These are phyloP conservation scores for Acromyrmex echinatior DNA, from an alignment of 1,140 invertebrate genomes.

Conservation along the genomic window DNA sequence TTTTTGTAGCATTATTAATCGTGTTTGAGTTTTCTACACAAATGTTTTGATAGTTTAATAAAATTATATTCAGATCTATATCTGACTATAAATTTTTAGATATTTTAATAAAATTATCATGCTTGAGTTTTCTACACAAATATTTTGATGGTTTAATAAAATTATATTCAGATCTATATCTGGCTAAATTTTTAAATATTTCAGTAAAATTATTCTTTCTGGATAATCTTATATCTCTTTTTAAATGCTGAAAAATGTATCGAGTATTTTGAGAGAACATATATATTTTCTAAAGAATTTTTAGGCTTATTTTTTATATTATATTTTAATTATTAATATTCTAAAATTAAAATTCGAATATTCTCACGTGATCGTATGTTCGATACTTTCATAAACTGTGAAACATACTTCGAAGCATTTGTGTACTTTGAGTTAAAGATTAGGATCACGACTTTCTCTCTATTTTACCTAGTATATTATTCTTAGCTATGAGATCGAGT, in stretches of 20 bases:
- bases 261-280: neutral
- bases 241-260: neutral
- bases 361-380: neutral
- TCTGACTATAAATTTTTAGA: too few relatives aligned
- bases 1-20: too few relatives aligned
- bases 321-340: neutral
- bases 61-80: too few relatives aligned
- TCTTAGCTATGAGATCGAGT: conserved; percentile 6
- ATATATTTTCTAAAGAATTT: neutral
- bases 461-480: neutral
- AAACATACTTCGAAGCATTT: neutral
- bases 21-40: too few relatives aligned
- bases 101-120: too few relatives aligned
- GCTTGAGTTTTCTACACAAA: too few relatives aligned
- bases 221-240: neutral
- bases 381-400: neutral
- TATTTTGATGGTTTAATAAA: too few relatives aligned
- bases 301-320: neutral
- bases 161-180: too few relatives aligned
- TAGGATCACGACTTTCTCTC: neutral
- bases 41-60: too few relatives aligned
- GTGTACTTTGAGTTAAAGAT: neutral
- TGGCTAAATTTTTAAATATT: too few relatives aligned
- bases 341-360: conserved; percentile 19
- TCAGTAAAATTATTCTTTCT: too few relatives aligned